Evolutionary conservation across 2,888 invertebrate species (phyloP).

Genomic region (Cephalotes varians): DNA sequence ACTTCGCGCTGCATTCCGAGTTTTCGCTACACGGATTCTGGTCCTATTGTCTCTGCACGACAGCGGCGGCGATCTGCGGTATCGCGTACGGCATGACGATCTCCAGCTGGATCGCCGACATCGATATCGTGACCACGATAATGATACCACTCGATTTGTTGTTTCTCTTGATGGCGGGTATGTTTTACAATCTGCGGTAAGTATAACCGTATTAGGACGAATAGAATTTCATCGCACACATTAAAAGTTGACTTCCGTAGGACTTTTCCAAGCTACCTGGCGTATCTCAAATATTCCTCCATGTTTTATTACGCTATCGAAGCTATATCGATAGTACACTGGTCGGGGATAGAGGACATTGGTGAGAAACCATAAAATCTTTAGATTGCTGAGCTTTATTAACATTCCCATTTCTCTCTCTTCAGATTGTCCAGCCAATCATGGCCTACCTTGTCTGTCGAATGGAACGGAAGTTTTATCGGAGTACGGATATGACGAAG

Average conservation of each 20-base stretch:
- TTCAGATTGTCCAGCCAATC: constrained; percentile 69
- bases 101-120: constrained; percentile 86
- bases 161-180: constrained; percentile 86
- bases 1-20: constrained; percentile 59
- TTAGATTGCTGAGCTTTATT: neutral
- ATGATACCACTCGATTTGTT: constrained; percentile 87
- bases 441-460: constrained; percentile 68
- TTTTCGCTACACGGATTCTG: constrained; percentile 46
- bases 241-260: constrained; percentile 71
- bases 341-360: constrained; percentile 86
- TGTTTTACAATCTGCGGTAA: constrained; percentile 83
- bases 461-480: constrained; percentile 73
- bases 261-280: constrained; percentile 85
- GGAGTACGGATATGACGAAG: constrained; percentile 72
- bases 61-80: constrained; percentile 63
- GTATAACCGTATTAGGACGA: neutral
- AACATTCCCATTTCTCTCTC: neutral
- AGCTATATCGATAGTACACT: constrained; percentile 87
- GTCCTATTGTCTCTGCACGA: constrained; percentile 60
- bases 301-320: constrained; percentile 87
- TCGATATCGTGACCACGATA: constrained; percentile 86
- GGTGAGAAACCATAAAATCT: constrained; percentile 81
- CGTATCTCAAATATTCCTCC: constrained; percentile 86
- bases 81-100: constrained; percentile 86
- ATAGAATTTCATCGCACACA: neutral